Percentiles rank a stretch among this genome's conserved stretches.
These are phyloP conservation scores for Squalus acanthias DNA, from an alignment of 2,797 vertebrate genomes.

Conservation along the genomic window DNA sequence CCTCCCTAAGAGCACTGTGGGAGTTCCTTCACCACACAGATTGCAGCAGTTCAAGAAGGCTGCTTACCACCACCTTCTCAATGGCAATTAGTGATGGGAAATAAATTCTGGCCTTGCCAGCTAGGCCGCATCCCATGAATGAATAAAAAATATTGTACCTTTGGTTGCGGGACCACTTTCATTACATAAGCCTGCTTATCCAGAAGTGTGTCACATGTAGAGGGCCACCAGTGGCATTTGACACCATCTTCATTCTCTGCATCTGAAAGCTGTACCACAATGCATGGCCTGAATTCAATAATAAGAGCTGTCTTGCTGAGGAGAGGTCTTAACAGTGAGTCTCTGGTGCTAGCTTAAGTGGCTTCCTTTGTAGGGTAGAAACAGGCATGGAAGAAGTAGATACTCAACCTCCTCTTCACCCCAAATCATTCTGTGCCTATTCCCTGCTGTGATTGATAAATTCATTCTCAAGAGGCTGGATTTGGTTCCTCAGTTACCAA, in stretches of 20 bases:
- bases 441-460: conserved; percentile 11
- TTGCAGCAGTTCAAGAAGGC: too few species aligned
- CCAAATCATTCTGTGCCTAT: not conserved
- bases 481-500: not conserved
- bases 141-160: not conserved
- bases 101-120: too few species aligned
- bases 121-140: too few species aligned
- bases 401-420: not conserved
- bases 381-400: not conserved
- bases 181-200: not conserved
- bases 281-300: not conserved
- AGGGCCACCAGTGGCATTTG: not conserved
- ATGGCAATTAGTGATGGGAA: too few species aligned
- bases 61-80: too few species aligned
- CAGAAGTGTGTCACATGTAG: not conserved
- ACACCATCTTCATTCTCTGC: not conserved
- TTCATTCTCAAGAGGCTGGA: not conserved
- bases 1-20: too few species aligned
- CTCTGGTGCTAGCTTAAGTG: not conserved
- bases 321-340: too few species aligned
- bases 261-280: not conserved
- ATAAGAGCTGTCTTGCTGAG: not conserved
- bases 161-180: not conserved
- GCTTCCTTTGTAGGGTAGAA: not conserved
- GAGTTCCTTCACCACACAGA: too few species aligned